Conservation (phyloP, 2,888 invertebrate genomes). For the Lamellibrachia satsuma region DNA sequence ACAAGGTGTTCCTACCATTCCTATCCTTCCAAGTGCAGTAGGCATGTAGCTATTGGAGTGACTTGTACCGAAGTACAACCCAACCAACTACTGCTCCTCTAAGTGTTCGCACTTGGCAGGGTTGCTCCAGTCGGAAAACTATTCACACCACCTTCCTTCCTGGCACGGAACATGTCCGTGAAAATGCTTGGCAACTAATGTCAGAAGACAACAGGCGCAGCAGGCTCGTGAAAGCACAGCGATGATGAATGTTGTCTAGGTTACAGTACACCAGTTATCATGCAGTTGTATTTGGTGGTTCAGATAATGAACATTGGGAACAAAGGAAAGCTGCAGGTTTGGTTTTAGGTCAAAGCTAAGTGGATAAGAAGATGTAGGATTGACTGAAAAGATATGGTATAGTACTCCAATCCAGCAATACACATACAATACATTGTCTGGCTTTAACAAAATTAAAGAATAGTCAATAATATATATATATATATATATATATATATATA, state of each 20-base stretch:
- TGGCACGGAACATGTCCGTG: background rate
- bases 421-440: too few species aligned
- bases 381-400: background rate
- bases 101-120: background rate
- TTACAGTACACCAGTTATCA: background rate
- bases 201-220: background rate
- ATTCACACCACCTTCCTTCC: background rate
- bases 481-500: too few species aligned
- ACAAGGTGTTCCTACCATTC: too few species aligned
- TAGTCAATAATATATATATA: too few species aligned
- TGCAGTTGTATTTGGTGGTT: background rate
- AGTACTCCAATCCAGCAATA: too few species aligned
- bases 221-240: background rate
- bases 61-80: background rate
- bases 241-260: background rate
- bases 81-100: background rate
- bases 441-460: too few species aligned
- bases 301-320: background rate
- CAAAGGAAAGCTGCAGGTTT: too few species aligned
- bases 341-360: background rate
- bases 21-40: background rate
- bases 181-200: background rate
- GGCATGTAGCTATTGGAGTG: background rate
- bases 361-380: background rate
- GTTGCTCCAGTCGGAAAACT: background rate